phyloP scores from a whole-genome alignment of 2,797 vertebrate genomes.

The Leuciscus waleckii region DNA sequence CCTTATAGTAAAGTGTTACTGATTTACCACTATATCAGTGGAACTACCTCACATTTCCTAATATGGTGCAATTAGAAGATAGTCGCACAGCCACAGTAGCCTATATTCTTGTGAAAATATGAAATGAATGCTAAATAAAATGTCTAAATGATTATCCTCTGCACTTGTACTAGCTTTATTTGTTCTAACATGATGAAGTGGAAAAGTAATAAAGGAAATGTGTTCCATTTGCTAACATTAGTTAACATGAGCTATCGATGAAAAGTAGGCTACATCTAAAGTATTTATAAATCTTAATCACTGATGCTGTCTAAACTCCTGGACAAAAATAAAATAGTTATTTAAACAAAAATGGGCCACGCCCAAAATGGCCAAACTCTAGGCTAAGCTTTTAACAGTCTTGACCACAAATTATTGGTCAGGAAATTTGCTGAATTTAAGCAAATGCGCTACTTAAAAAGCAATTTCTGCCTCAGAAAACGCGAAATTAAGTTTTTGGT shows the following conservation, averaged over 20 bases:
- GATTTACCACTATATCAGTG: not conserved
- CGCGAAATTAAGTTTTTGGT: too few relatives aligned
- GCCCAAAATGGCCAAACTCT: too few relatives aligned
- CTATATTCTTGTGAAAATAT: not conserved
- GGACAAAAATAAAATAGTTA: too few relatives aligned
- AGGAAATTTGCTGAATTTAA: too few relatives aligned
- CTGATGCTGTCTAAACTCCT: too few relatives aligned
- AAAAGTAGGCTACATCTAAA: not conserved
- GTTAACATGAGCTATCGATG: not conserved
- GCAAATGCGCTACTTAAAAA: too few relatives aligned
- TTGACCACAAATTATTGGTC: too few relatives aligned
- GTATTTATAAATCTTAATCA: too few relatives aligned
- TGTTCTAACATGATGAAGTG: not conserved
- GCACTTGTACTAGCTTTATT: not conserved
- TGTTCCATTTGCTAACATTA: not conserved
- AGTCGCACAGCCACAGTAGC: not conserved
- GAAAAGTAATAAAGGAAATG: not conserved
- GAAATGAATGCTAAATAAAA: not conserved
- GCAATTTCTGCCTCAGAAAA: too few relatives aligned
- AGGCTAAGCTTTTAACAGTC: too few relatives aligned
- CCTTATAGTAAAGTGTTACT: too few relatives aligned
- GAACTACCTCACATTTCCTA: not conserved
- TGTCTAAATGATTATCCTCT: not conserved
- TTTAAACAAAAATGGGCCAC: too few relatives aligned
- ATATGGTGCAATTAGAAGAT: not conserved